Evolutionary conservation across 1,140 invertebrate genomes (phyloP), one percentile per base, ranked within the genome.

Genomic region (Dendroctonus valens): DNA sequence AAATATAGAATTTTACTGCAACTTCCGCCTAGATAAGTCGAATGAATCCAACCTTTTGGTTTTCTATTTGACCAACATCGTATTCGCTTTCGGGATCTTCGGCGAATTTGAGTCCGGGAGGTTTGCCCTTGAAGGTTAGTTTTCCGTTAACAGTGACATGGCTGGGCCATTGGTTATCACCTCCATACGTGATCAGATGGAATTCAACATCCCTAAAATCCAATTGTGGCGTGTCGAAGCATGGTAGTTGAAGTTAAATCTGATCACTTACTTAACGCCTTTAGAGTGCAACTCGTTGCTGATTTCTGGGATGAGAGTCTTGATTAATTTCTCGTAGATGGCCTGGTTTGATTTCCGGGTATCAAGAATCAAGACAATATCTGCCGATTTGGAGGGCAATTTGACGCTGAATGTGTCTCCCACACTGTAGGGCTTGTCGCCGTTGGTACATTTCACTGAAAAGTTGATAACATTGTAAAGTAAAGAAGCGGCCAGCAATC

Each of bases 321-420:
- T 77, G 0, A 82, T 74, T 44, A 84, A 69, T 7, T 82, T 79
- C 61, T 83, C 83, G 79, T 81, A 84, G 51, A 79, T 75, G 58
- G 78, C 73, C 69, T 79, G 75, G 42, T 81, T 83, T 5, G 48
- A 59, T 79, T 83, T 85, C 46, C 73, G 76, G 72, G 77, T 86
- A 78, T 92, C 89, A n/a, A 91, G 81, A 6, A 88, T 80, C 41
- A 92, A 79, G 5, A 92, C 77, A 65, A 92, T 81, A 71, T 92
- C 91, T 7, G 89, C 90, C 68, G 89, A 81, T 61, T 88, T 89
- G 48, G 81, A 82, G 2, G 89, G 89, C 37, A 84, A 74, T 72
- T 88, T 88, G 0, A 90, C 79, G 48, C 83, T 85, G 73, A 89
- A 89, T 15, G 76, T 79, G 39, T 88, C 84, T 5, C 84, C 86